Evolutionary conservation across 2,113 vertebrate genomes (phyloP).

Genomic region (Anhinga rufa): DNA sequence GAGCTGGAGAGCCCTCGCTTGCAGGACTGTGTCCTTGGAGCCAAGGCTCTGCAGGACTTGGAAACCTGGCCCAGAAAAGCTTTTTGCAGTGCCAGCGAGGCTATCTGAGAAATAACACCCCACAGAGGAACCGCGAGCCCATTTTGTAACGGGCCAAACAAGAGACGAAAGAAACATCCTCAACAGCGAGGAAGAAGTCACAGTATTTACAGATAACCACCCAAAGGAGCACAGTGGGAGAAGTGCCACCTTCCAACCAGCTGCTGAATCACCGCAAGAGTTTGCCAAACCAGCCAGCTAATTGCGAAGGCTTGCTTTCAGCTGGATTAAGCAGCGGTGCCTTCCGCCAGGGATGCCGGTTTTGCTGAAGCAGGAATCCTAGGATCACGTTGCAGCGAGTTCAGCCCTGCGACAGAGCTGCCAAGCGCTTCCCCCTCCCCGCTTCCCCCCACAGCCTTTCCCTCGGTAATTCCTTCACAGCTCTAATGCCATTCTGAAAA

Average conservation of each 20-base stretch:
- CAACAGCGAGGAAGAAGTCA: fast-evolving
- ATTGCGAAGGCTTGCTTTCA: not conserved
- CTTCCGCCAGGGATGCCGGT: not conserved
- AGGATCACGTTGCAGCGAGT: not conserved
- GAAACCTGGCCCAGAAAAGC: not conserved
- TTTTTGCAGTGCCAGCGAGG: not conserved
- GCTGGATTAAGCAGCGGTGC: not conserved
- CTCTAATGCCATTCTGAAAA: not conserved
- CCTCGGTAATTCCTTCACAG: not conserved
- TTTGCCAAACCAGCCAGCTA: not conserved
- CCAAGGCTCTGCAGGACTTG: not conserved
- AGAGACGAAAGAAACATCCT: not conserved
- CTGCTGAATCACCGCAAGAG: not conserved
- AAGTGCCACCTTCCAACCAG: not conserved
- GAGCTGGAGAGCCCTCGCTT: not conserved
- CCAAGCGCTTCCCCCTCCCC: not conserved
- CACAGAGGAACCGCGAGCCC: fast-evolving
- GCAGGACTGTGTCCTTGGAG: not conserved
- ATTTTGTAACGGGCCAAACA: fast-evolving
- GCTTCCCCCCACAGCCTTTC: not conserved
- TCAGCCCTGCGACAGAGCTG: not conserved
- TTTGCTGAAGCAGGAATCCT: conserved; percentile 23
- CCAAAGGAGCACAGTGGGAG: not conserved
- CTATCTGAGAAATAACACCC: fast-evolving
- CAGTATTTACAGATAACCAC: not conserved